phyloP scores from a whole-genome alignment of 2,888 invertebrate genomes.

The Diaprepes abbreviatus region DNA sequence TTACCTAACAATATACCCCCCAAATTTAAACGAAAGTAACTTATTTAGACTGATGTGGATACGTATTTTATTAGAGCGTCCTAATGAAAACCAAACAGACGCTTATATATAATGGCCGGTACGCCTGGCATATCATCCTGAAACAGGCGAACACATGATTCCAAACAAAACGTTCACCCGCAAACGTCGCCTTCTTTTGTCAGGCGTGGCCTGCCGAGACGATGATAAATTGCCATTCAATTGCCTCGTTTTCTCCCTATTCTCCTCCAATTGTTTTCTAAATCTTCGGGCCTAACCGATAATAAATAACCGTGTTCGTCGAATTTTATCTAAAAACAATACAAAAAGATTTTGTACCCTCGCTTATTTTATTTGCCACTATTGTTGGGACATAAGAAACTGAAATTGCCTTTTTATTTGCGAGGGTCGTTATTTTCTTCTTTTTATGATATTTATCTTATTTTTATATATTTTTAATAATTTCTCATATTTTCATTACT shows the following conservation, averaged over 20 bases:
- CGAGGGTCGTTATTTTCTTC: background rate
- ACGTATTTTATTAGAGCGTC: background rate
- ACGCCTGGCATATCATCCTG: conserved; percentile 35
- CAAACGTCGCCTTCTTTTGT: conserved; percentile 63
- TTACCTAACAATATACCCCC: too few species aligned
- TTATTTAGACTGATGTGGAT: background rate
- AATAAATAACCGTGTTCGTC: conserved; percentile 51
- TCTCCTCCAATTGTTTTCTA: conserved; percentile 55
- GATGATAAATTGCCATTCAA: conserved; percentile 68
- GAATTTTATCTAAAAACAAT: conserved; percentile 43
- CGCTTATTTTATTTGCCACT: conserved; percentile 23
- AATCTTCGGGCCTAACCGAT: conserved; percentile 54
- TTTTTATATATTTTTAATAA: conserved; percentile 1
- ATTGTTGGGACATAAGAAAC: conserved; percentile 6
- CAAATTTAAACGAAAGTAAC: background rate
- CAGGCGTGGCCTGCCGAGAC: conserved; percentile 63
- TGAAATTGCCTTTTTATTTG: conserved; percentile 15
- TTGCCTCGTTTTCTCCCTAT: conserved; percentile 59
- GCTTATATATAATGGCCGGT: conserved; percentile 6
- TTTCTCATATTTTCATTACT: too few species aligned
- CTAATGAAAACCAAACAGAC: conserved; percentile 21
- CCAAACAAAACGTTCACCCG: conserved; percentile 64
- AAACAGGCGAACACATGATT: conserved; percentile 55
- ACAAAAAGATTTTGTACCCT: conserved; percentile 31
- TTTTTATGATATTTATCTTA: background rate